Percentiles rank a stretch among this genome's conserved stretches.
phyloP scores from a whole-genome alignment of 1,140 invertebrate species.

The Hypothenemus hampei region DNA sequence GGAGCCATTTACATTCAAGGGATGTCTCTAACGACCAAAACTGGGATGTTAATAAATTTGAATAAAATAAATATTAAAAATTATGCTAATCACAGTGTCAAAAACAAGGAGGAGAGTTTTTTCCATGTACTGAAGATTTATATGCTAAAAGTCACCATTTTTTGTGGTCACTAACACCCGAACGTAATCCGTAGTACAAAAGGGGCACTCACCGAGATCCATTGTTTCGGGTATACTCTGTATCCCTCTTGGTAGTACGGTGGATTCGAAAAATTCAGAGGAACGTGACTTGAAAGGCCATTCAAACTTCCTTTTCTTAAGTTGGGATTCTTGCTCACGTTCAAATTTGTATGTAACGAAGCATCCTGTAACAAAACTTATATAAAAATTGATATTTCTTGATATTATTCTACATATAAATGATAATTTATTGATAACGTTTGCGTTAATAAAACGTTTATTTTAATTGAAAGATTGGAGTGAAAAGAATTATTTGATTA shows the following conservation, averaged over 20 bases:
- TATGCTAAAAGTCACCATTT: constrained; percentile 4
- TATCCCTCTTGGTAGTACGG: constrained; percentile 14
- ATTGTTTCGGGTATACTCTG: constrained; percentile 18
- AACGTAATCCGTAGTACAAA: neutral
- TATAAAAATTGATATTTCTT: constrained; percentile 8
- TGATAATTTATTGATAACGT: too few relatives aligned
- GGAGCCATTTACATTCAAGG: constrained; percentile 14
- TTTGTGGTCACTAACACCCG: constrained; percentile 15
- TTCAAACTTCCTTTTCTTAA: constrained; percentile 18
- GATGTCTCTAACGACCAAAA: constrained; percentile 12
- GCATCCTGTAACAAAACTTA: constrained; percentile 23
- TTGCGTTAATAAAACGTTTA: too few relatives aligned
- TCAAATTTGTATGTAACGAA: constrained; percentile 11
- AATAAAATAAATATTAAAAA: constrained; percentile 26
- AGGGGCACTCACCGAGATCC: constrained; percentile 24
- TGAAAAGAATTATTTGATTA: too few relatives aligned
- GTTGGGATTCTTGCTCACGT: constrained; percentile 15
- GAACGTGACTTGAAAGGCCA: constrained; percentile 26
- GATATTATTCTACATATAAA: too few relatives aligned
- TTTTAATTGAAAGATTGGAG: too few relatives aligned
- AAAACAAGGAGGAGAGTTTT: constrained; percentile 2
- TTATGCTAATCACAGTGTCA: constrained; percentile 5
- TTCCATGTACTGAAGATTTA: neutral
- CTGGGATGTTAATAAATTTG: constrained; percentile 22
- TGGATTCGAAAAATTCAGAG: constrained; percentile 24